A percentile compares a stretch with the other conserved stretches of the same genome.
These are phyloP conservation scores for Microtus richardsoni DNA, from an alignment of 2,113 vertebrate genomes.

Conservation along the genomic window DNA sequence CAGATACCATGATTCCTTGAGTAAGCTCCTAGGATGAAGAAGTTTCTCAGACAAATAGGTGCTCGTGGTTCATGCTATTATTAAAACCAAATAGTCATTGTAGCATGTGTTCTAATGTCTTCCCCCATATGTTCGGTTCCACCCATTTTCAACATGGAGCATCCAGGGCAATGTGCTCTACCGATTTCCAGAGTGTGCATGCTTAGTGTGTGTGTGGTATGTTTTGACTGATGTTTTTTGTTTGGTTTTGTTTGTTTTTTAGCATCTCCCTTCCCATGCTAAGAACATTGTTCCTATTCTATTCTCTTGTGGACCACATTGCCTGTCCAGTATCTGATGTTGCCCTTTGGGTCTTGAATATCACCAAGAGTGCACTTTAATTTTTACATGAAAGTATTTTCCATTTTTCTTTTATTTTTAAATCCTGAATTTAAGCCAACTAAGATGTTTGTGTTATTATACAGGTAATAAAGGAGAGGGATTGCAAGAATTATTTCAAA, in stretches of 20 bases:
- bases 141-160: not conserved
- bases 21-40: not conserved
- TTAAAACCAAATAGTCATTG: not conserved
- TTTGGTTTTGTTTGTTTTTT: not conserved
- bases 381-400: not conserved
- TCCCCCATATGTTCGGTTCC: not conserved
- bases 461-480: not conserved
- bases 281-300: not conserved
- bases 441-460: not conserved
- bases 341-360: not conserved
- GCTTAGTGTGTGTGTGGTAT: not conserved
- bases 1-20: not conserved
- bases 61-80: not conserved
- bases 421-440: not conserved
- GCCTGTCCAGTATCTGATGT: rapidly evolving
- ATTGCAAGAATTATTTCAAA: conserved; percentile 19
- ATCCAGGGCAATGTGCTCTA: not conserved
- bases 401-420: not conserved
- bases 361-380: not conserved
- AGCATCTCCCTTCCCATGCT: not conserved
- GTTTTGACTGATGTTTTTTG: not conserved
- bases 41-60: not conserved
- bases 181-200: not conserved
- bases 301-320: not conserved
- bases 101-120: not conserved